Percentiles rank a stretch among this genome's conserved stretches.
Evolutionary conservation across 2,113 vertebrate species (phyloP).

Genomic region (Callopanchax toddi): DNA sequence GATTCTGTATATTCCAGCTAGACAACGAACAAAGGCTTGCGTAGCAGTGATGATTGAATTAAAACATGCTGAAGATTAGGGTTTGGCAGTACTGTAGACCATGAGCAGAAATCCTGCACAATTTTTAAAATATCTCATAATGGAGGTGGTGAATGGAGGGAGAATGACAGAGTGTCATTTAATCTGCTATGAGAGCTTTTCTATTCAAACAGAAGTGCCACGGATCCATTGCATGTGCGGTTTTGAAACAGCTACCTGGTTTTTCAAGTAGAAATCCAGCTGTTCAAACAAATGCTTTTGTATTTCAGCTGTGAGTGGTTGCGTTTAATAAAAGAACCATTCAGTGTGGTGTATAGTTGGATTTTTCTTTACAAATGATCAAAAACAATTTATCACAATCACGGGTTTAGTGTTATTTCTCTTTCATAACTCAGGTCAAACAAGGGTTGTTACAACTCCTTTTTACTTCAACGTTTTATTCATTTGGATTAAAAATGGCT

Average conservation of each 20-base stretch:
- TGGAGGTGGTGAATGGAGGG: slow-evolving; percentile 62
- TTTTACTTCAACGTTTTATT: slow-evolving; percentile 9
- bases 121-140: slow-evolving; percentile 66
- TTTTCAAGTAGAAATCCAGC: slow-evolving; percentile 56
- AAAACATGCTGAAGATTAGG: slow-evolving; percentile 71
- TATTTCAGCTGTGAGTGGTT: slow-evolving; percentile 25
- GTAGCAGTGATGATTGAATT: slow-evolving; percentile 54
- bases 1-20: slow-evolving; percentile 36
- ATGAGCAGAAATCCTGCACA: slow-evolving; percentile 54
- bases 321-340: slow-evolving; percentile 37
- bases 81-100: slow-evolving; percentile 55
- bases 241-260: slow-evolving; percentile 63
- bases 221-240: slow-evolving; percentile 35
- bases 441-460: background rate
- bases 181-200: slow-evolving; percentile 55
- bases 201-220: slow-evolving; percentile 53
- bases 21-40: slow-evolving; percentile 54
- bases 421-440: slow-evolving; percentile 18
- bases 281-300: slow-evolving; percentile 62
- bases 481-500: slow-evolving; percentile 36
- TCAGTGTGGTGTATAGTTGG: background rate
- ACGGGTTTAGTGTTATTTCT: background rate
- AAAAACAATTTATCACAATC: slow-evolving; percentile 16
- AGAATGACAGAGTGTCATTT: slow-evolving; percentile 67
- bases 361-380: slow-evolving; percentile 27